Percentiles rank a stretch among this genome's conserved stretches.
Evolutionary conservation across 2,888 invertebrate genomes (phyloP).

Genomic region (Melolontha melolontha): DNA sequence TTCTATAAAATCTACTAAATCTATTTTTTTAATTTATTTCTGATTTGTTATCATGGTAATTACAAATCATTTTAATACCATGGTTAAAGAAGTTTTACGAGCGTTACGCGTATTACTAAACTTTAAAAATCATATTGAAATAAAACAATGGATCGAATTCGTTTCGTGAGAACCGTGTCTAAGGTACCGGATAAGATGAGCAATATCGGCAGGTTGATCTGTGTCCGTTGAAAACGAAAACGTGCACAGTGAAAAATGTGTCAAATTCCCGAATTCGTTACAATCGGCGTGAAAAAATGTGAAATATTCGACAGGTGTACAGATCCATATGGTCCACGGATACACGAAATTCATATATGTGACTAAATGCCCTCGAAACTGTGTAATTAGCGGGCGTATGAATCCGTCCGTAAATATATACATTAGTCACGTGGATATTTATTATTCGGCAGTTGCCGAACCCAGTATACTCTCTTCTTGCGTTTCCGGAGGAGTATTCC

Average conservation of each 20-base stretch:
- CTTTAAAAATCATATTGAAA: conserved; percentile 8
- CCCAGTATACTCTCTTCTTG: conserved; percentile 41
- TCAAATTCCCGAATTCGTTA: conserved; percentile 33
- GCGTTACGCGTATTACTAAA: not conserved
- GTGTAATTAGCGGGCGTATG: conserved; percentile 48
- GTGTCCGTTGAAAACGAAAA: conserved; percentile 21
- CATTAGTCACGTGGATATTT: conserved; percentile 39
- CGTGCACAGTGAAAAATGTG: conserved; percentile 18
- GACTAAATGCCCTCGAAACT: conserved; percentile 42
- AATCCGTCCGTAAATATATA: conserved; percentile 47
- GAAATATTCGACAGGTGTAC: conserved; percentile 46
- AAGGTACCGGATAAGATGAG: conserved; percentile 14
- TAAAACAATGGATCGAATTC: not conserved
- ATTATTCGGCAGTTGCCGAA: conserved; percentile 43
- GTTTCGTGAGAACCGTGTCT: conserved; percentile 23
- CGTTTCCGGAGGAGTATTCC: conserved; percentile 45
- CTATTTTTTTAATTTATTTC: no score
- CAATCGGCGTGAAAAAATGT: conserved; percentile 40
- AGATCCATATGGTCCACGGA: conserved; percentile 48
- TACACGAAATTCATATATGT: conserved; percentile 39
- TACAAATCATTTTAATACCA: no score
- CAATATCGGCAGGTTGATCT: not conserved
- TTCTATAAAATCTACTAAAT: no score
- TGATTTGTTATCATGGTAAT: no score
- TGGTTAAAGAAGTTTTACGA: no score